Conservation (phyloP, 1,140 invertebrate species). For the Acromyrmex echinatior region DNA sequence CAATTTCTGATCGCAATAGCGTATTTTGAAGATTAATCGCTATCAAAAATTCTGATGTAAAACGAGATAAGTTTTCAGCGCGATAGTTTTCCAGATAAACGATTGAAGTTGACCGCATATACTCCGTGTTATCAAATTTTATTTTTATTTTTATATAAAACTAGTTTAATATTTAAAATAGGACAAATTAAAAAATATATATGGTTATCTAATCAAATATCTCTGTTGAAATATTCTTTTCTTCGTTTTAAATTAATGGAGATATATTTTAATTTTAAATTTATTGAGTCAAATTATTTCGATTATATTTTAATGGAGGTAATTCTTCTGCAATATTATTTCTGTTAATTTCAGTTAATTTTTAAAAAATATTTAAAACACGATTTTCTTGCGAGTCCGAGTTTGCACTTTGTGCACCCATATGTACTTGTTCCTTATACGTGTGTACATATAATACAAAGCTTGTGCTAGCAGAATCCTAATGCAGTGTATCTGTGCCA, state of each 20-base stretch:
- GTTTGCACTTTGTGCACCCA: conserved; percentile 32
- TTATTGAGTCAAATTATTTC: too few relatives aligned
- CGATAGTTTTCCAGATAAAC: background rate
- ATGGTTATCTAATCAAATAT: background rate
- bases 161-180: too few relatives aligned
- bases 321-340: background rate
- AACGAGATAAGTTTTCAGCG: background rate
- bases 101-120: background rate
- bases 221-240: background rate
- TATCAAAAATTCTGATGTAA: background rate
- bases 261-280: too few relatives aligned
- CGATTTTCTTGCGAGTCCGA: background rate
- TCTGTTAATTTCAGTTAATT: background rate
- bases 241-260: background rate
- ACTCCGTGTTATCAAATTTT: background rate
- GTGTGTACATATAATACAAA: conserved; percentile 50
- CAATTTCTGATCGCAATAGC: background rate
- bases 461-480: conserved; percentile 73
- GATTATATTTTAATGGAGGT: too few relatives aligned
- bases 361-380: background rate
- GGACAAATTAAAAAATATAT: too few relatives aligned
- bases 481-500: conserved; percentile 80
- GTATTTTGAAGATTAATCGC: background rate
- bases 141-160: too few relatives aligned
- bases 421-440: background rate